These are phyloP conservation scores for Carcinoscorpius rotundicauda DNA, from an alignment of 1,140 invertebrate species.

Conservation along the genomic window DNA sequence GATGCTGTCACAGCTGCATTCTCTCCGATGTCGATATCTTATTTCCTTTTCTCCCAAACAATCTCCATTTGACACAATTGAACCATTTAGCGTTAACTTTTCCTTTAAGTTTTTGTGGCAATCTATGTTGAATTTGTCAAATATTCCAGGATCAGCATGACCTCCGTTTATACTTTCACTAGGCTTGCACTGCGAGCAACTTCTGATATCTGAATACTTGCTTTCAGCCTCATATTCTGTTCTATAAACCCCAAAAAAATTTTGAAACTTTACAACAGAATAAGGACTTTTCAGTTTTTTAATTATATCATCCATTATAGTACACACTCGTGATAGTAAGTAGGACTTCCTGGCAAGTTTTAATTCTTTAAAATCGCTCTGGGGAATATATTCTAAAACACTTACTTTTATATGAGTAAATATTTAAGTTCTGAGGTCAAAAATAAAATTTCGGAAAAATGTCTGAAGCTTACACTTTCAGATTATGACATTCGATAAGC, in stretches of 20 bases:
- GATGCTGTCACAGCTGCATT: slow-evolving; percentile 8
- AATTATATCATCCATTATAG: background rate
- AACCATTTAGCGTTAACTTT: background rate
- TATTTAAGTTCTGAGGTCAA: no score
- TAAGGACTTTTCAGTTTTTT: slow-evolving; percentile 46
- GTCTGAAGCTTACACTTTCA: no score
- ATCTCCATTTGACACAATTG: slow-evolving; percentile 6
- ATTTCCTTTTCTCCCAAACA: slow-evolving; percentile 5
- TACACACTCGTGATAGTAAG: no score
- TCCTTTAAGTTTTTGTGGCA: background rate
- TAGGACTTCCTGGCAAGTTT: no score
- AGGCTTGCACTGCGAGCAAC: background rate
- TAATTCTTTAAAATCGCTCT: no score
- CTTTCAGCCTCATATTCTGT: slow-evolving; percentile 11
- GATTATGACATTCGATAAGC: no score
- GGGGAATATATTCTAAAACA: no score
- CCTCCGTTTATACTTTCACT: background rate
- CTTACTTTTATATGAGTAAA: no score
- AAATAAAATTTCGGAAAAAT: no score
- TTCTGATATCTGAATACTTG: background rate
- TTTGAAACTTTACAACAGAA: slow-evolving; percentile 54
- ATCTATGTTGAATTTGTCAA: background rate
- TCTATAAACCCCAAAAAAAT: slow-evolving; percentile 48
- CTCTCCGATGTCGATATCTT: slow-evolving; percentile 5
- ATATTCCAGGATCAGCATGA: background rate